Percentiles rank a stretch among this genome's conserved stretches.
Evolutionary conservation across 2,113 vertebrate species (phyloP).

Genomic region (Gopherus evgoodei): DNA sequence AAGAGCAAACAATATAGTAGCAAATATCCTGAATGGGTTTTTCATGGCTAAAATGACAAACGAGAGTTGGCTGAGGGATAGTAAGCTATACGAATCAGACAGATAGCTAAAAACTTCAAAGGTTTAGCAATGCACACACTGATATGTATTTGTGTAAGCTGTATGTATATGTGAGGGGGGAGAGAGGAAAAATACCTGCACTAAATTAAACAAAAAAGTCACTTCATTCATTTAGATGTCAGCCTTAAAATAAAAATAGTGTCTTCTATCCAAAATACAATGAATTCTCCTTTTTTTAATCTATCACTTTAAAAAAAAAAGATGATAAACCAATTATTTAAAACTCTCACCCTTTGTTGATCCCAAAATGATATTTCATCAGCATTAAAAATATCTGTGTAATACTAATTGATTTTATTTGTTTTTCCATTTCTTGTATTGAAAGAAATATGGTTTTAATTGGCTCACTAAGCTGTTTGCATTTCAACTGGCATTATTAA

Average conservation of each 20-base stretch:
- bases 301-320: background rate
- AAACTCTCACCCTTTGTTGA: slow-evolving; percentile 25
- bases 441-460: slow-evolving; percentile 61
- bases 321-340: background rate
- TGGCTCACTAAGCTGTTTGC: background rate
- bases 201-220: background rate
- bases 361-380: background rate
- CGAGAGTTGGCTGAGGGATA: background rate
- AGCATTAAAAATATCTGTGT: slow-evolving; percentile 41
- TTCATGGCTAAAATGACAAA: background rate
- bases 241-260: background rate
- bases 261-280: background rate
- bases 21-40: background rate
- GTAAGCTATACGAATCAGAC: background rate
- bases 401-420: background rate
- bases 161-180: background rate
- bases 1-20: background rate
- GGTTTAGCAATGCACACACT: background rate
- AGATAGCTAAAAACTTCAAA: background rate
- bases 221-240: background rate
- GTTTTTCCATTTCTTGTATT: slow-evolving; percentile 29
- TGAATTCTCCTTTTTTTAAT: background rate
- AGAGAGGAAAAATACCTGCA: background rate
- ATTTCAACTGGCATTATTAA: slow-evolving; percentile 63
- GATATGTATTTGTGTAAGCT: background rate